Conservation (phyloP, 2,888 invertebrate species). For the Abrostola tripartita region DNA sequence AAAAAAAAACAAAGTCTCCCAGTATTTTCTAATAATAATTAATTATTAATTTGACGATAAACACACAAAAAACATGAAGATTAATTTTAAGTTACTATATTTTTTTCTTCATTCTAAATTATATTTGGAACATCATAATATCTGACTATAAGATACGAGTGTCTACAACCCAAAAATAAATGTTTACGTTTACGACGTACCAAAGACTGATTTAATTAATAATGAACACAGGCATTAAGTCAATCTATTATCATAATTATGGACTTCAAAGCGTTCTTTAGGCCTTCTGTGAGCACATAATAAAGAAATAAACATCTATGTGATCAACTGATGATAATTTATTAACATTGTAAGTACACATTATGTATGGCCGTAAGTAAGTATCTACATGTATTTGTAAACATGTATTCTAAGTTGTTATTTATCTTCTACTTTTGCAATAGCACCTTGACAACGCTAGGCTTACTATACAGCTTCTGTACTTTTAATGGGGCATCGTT, state of each 20-base stretch:
- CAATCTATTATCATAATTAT: conserved; percentile 19
- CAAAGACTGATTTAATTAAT: not conserved
- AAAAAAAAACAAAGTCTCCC: no score
- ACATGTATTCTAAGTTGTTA: conserved; percentile 46
- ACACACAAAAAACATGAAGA: no score
- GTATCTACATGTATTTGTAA: conserved; percentile 29
- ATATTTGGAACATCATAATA: no score
- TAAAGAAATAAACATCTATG: conserved; percentile 25
- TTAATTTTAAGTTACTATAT: no score
- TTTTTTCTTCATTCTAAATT: no score
- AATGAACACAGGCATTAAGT: conserved; percentile 8
- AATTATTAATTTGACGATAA: no score
- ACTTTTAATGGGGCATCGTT: conserved; percentile 64
- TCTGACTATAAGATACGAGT: no score
- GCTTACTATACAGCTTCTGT: conserved; percentile 62
- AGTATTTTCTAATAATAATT: no score
- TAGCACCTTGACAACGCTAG: conserved; percentile 59
- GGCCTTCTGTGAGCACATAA: conserved; percentile 13
- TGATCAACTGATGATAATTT: conserved; percentile 20
- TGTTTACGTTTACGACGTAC: no score
- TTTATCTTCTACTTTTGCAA: conserved; percentile 56
- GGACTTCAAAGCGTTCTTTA: conserved; percentile 19
- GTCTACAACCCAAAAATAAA: no score
- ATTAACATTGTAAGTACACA: conserved; percentile 24
- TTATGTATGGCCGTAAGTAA: not conserved